Evolutionary conservation across 2,797 vertebrate species (phyloP).

Genomic region (Podarcis siculus): DNA sequence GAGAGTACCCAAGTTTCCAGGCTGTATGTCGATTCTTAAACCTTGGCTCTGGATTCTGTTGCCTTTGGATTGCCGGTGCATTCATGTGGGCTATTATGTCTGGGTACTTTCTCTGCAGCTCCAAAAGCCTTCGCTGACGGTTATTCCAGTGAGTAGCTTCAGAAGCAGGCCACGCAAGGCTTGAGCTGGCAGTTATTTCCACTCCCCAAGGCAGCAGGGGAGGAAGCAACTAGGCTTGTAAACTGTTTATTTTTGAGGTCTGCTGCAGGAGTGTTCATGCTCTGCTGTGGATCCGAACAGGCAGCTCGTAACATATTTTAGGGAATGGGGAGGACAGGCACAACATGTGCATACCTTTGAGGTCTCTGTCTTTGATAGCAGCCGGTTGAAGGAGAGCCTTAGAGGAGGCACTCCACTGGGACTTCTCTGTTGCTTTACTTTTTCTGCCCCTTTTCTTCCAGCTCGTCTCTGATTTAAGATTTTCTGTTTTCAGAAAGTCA

Average conservation of each 20-base stretch:
- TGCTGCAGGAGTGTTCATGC: fast-evolving
- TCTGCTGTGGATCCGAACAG: fast-evolving
- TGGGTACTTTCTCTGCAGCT: conserved; percentile 13
- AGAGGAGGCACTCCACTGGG: not conserved
- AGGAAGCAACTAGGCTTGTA: conserved; percentile 28
- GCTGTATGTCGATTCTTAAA: not conserved
- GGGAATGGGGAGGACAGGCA: too few species aligned
- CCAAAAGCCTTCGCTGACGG: fast-evolving
- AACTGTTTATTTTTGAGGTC: not conserved
- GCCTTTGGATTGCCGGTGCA: fast-evolving
- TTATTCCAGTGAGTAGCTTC: conserved; percentile 47
- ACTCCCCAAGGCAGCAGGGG: not conserved
- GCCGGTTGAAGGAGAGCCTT: not conserved
- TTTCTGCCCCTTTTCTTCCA: too few species aligned
- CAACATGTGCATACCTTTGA: not conserved
- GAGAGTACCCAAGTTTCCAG: not conserved
- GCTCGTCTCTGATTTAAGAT: not conserved
- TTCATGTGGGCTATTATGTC: not conserved
- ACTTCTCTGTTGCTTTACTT: too few species aligned
- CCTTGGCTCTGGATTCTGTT: not conserved
- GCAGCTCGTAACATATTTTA: not conserved
- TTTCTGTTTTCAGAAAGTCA: not conserved
- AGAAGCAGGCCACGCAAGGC: not conserved
- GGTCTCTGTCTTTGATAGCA: not conserved
- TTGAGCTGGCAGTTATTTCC: conserved; percentile 4